Base-by-base conservation (phyloP, 1,140 invertebrate species). In the Thrips palmi region DNA sequence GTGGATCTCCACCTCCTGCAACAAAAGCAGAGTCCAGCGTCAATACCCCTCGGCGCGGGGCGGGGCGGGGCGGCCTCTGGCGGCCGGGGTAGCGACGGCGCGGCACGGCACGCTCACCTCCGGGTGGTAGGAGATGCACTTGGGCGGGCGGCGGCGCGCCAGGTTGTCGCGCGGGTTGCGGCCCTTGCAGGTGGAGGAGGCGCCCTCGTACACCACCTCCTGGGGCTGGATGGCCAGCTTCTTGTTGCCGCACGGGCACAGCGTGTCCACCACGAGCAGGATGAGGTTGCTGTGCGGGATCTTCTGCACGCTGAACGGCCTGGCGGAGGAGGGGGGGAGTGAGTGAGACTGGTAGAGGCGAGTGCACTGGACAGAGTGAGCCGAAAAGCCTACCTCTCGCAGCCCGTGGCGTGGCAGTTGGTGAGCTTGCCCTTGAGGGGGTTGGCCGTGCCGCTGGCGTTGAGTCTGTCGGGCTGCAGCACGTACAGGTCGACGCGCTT, bases 301-400 rank as follows among this genome's bases (percentile, higher is more conserved):
- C 60, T 86, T 86, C 51, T 91, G 85, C 8, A 89, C 84, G 56
- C 85, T 89, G 59, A 91, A 92, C 10, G 83, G 83, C 45, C 82
- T 86, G 57, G n/a, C n/a, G n/a, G n/a, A n/a, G n/a, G 3, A 48
- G 40, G n/a, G n/a, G n/a, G 30, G 31, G 7, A 20, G 12, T 12
- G 17, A 41, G n/a, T n/a, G n/a, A n/a, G n/a, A n/a, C n/a, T n/a
- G n/a, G n/a, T n/a, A n/a, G n/a, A n/a, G n/a, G n/a, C n/a, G n/a
- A n/a, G n/a, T n/a, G n/a, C n/a, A n/a, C n/a, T n/a, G n/a, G n/a
- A n/a, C n/a, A n/a, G n/a, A n/a, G n/a, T 39, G 44, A 18, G 8
- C 22, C 11, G 23, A 39, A 33, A 43, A 8, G 42, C 45, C 56
- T 60, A 83, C 79, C 84, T 79, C 57, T 87, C 84, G 53, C 86